Evolutionary conservation across 2,113 vertebrate genomes (phyloP).

Genomic region (Romanogobio albipinnatus): DNA sequence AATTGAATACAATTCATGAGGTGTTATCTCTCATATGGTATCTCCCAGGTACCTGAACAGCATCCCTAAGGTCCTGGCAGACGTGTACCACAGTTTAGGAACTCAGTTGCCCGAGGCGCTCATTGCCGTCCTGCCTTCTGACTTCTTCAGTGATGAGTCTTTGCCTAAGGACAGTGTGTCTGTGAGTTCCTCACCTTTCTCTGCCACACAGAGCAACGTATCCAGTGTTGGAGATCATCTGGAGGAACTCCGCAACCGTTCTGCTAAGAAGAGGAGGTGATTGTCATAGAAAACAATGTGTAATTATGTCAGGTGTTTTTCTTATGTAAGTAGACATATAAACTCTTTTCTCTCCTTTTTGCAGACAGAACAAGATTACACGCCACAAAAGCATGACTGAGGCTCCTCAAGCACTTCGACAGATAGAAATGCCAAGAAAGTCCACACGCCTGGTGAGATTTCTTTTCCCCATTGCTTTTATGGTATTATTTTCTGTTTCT

Average conservation of each 20-base stretch:
- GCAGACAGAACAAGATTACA: constrained; percentile 82
- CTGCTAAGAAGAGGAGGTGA: constrained; percentile 86
- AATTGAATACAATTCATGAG: neutral
- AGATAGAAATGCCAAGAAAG: constrained; percentile 90
- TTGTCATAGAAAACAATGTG: neutral
- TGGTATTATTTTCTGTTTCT: neutral
- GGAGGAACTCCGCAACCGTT: constrained; percentile 85
- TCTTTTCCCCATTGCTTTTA: neutral
- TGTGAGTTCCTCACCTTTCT: constrained; percentile 71
- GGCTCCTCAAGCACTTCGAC: constrained; percentile 84
- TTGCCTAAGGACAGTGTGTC: constrained; percentile 81
- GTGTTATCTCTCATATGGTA: constrained; percentile 1
- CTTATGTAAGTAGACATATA: neutral
- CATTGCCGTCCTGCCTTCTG: constrained; percentile 83
- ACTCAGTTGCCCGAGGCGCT: constrained; percentile 85
- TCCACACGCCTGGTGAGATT: constrained; percentile 77
- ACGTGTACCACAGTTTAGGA: constrained; percentile 87
- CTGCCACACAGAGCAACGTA: constrained; percentile 60
- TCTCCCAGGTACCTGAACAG: constrained; percentile 79
- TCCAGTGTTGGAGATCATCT: constrained; percentile 72
- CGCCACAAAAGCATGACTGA: constrained; percentile 92
- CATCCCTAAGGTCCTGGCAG: constrained; percentile 84
- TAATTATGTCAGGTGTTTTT: neutral
- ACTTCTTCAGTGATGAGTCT: constrained; percentile 94
- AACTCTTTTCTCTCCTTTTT: constrained; percentile 6